Evolutionary conservation across 1,140 invertebrate species (phyloP), one percentile per base, ranked within the genome.

Genomic region (Brachionus sp.): DNA sequence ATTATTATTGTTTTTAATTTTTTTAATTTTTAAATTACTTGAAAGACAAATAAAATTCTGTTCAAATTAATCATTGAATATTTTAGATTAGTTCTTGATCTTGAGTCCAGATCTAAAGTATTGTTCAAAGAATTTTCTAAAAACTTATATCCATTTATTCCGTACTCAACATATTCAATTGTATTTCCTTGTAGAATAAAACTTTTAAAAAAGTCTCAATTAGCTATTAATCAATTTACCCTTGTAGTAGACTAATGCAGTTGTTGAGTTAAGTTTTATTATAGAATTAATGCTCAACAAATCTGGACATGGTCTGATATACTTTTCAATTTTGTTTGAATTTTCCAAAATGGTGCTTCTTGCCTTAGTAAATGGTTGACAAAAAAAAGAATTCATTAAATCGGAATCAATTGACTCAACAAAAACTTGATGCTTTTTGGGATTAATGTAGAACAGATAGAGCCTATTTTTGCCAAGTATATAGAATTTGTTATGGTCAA

Each of bases 31-130:
- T n/a, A n/a, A 70, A n/a, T 37, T 75, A 75, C 70, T 75, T 75
- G 70, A 75, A 75, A 75, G 25, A 75, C 70, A 46, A 75, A 75
- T 16, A 75, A 75, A 25, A 75, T 75, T 75, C 70, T 23, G 39
- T 75, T 75, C 39, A 75, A 39, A 46, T 75, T 75, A 29, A 75
- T 25, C 70, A 75, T 75, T 13, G 70, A 75, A 50, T 75, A 75
- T 46, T 75, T 75, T 1, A 75, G 25, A 75, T 75, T n/a, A 46
- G 19, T 75, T 75, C 44, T 75, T 46, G 70, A 19, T 46, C 70
- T 46, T 25, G 42, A 25, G 10, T 46, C 70, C 4, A 75, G 7
- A 19, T 75, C 70, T 19, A 75, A 75, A 12, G 42, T 33, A 29
- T 46, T 33, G 13, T 46, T 75, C 25, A 75, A 46, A 3, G 70